Base-by-base conservation (phyloP, 37 sponge, comb jelly and placozoan genomes). In the Spongilla lacustris region DNA sequence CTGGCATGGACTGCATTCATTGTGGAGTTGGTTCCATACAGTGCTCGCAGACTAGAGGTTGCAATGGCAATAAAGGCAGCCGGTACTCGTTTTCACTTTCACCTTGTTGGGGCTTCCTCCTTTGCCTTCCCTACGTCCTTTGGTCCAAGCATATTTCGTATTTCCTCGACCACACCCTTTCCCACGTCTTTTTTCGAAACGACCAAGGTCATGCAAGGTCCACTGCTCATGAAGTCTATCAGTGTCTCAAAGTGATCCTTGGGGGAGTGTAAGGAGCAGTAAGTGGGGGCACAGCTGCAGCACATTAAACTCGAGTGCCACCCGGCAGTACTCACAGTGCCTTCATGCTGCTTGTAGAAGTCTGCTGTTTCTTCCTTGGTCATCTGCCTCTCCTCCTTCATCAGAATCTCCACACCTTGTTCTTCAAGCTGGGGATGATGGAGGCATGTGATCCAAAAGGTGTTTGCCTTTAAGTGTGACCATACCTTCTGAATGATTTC, bases 1-100 rank as follows among this genome's bases (percentile, higher is more conserved):
- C 98, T 95, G 71, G 92, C 96, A 87, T 99, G 99, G 13, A 99
- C 81, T 14, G 96, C 99, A 92, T 99, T 99, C 92, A 75, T 83
- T 38, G 71, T 93, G 11, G 87, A 79, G 46, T 90, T 91, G 27
- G 87, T 95, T 21, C 98, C 96, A 88, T 85, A 99, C 80, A 81
- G 79, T 6, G 98, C 96, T 22, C 99, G 86, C n/a, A 98, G 50
- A 71, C 97, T 96, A 74, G 50, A 30, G 28, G 70, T 34, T 46
- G 9, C 13, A 67, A 66, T 41, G 58, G 46, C 46, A 46, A 8
- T 46, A 8, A 46, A 46, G 21, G 58, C 19, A 58, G 11, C 12
- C 1, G 19, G 1, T 58, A 58, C 1, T 17, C 11, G 0, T 58
- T 19, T 58, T 58, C 58, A 58, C 12, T 58, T 58, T 58, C 72